Conservation (phyloP, 2,113 vertebrate genomes). For the Lycocorax pyrrhopterus region DNA sequence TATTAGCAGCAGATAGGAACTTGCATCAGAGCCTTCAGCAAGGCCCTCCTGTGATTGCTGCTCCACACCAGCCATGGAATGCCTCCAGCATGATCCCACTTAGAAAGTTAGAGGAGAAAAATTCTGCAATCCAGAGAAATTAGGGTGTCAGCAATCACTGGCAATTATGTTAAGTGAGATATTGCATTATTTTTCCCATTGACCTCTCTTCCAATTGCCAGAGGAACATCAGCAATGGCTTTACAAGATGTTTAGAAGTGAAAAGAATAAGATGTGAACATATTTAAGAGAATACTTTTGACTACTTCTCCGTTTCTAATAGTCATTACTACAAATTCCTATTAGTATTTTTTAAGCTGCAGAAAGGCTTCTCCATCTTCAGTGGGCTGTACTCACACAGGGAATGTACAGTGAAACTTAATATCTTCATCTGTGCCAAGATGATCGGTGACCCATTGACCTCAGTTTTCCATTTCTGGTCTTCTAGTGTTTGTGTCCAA, state of each 20-base stretch:
- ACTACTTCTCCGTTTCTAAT: not conserved
- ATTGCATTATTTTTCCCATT: not conserved
- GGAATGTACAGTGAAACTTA: not conserved
- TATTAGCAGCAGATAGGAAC: not conserved
- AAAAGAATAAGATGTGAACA: not conserved
- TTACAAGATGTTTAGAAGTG: not conserved
- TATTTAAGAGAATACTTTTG: not conserved
- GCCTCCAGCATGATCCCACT: not conserved
- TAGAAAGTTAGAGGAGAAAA: not conserved
- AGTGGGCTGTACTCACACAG: not conserved
- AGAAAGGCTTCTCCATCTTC: not conserved
- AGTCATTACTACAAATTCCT: not conserved
- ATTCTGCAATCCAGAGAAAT: not conserved
- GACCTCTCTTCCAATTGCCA: not conserved
- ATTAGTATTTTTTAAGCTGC: not conserved
- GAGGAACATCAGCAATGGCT: not conserved
- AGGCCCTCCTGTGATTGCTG: not conserved
- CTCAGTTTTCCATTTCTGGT: slow-evolving; percentile 2
- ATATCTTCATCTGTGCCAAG: not conserved
- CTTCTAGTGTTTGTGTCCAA: not conserved
- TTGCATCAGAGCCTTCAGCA: not conserved
- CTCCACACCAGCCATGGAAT: not conserved
- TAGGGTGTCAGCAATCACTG: not conserved
- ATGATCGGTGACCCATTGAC: not conserved
- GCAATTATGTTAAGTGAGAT: not conserved